Evolutionary conservation across 2,113 vertebrate genomes (phyloP), one percentile per base, ranked within the genome.

Genomic region (Tetraodon nigroviridis): DNA sequence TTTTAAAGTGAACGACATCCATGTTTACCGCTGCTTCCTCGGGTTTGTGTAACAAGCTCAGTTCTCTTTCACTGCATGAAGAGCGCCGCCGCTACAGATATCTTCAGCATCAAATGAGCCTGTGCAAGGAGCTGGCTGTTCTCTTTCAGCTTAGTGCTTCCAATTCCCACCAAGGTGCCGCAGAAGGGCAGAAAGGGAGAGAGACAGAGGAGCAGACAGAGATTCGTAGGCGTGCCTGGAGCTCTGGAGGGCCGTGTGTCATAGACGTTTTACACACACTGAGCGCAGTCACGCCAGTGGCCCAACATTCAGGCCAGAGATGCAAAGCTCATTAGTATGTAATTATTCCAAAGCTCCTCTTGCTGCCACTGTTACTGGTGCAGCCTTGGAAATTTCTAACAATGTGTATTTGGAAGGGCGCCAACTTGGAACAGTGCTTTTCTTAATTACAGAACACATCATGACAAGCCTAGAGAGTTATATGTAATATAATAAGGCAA

Each of bases 111-210:
- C 80, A 83, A 83, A 80, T 62, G 54, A 76, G 76, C 56, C 80
- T 49, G 53, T 65, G 69, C 56, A 62, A 68, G 64, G 67, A 75
- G 71, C 12, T 55, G 46, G 75, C 70, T 76, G 78, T 57, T 80
- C 66, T 73, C 69, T 78, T 69, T 77, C 75, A 61, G 67, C 69
- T 67, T 62, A 42, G 51, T 49, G 48, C 67, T 74, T 84, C 82
- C 81, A 80, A 81, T 83, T 81, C 78, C 75, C 66, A 80, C 59
- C 24, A 56, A 67, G 69, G 66, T 71, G 37, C 68, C 70, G 64
- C 71, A 75, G 75, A 82, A 77, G 81, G 84, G 86, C 86, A 75
- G 61, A 64, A 58, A 73, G 69, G 63, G 59, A 77, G 73, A 55
- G 58, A 76, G 66, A 74, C 53, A 53, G 68, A 62, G 62, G 76